A percentile compares a stretch with the other conserved stretches of the same genome.
phyloP scores from a whole-genome alignment of 2,113 vertebrate species.

The Silurus glanis region DNA sequence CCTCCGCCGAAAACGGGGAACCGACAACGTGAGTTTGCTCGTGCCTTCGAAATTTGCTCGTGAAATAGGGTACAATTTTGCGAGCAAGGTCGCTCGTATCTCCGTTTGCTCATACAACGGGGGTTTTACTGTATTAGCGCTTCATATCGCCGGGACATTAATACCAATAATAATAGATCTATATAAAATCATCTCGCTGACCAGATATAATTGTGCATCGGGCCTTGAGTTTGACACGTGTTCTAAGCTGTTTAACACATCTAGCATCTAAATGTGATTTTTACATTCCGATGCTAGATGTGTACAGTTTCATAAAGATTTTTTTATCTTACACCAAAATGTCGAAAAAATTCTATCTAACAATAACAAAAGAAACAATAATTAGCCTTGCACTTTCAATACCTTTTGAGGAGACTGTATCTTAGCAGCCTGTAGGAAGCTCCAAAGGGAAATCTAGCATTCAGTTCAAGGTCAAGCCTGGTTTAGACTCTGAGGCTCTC shows the following conservation, averaged over 20 bases:
- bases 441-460: not conserved
- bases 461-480: slow-evolving; percentile 17
- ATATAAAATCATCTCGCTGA: no score
- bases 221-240: no score
- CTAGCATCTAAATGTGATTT: not conserved
- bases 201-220: no score
- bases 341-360: not conserved
- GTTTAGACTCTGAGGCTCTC: not conserved
- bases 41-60: no score
- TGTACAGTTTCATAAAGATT: not conserved
- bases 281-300: not conserved
- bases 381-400: not conserved
- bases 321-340: not conserved
- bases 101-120: no score
- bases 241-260: not conserved
- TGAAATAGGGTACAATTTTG: no score
- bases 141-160: no score
- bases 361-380: not conserved
- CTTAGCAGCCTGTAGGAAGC: not conserved
- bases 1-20: no score
- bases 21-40: no score
- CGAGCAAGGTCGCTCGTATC: no score
- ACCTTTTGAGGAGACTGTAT: not conserved
- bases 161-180: no score
- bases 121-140: no score